Evolutionary conservation across 1,140 invertebrate genomes (phyloP), one percentile per base, ranked within the genome.

Genomic region (Papilio helenus): DNA sequence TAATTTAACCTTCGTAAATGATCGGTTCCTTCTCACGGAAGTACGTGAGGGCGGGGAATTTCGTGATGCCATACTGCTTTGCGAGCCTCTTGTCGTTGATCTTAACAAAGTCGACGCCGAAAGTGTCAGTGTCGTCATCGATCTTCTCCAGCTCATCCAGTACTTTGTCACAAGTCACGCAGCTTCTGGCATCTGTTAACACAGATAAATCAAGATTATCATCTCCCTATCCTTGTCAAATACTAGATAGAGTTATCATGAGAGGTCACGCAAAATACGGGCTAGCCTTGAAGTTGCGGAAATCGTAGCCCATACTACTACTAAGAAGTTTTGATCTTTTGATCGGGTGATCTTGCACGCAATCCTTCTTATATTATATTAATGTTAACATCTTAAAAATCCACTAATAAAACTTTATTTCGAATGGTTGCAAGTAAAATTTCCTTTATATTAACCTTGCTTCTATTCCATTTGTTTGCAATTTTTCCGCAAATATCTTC

Each of bases 11-110:
- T 96, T 98, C 98, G 94, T 98, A 98, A 88, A 98, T 98, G 90
- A 98, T 98, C 86, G 98, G 98, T 96, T 98, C 97, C 93, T 97
- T 98, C 92, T 99, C 98, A 95, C 95, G 97, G 95, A 99, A 99
- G 92, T 99, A 99, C 84, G 98, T 98, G 94, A 99, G 97, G 79
- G 98, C 97, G 80, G 98, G 98, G 91, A 99, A 99, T 93, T 96
- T 98, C 93, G 97, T 98, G 93, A 99, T 98, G 86, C 98, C 98
- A 96, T 98, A 98, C 87, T 98, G 98, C 92, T 99, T 99, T 76
- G 98, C 98, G 87, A 98, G 95, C 95, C 98, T 96, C 96, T 99
- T 98, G 95, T 99, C 98, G 95, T 98, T 98, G 92, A 98, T 98
- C 95, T 99, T 99, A 80, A 99, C 98, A 95, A 99, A 98, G 94